A percentile compares a stretch with the other conserved stretches of the same genome.
Conservation (phyloP, 2,888 invertebrate species). For the Tetheella fluctuosa region DNA sequence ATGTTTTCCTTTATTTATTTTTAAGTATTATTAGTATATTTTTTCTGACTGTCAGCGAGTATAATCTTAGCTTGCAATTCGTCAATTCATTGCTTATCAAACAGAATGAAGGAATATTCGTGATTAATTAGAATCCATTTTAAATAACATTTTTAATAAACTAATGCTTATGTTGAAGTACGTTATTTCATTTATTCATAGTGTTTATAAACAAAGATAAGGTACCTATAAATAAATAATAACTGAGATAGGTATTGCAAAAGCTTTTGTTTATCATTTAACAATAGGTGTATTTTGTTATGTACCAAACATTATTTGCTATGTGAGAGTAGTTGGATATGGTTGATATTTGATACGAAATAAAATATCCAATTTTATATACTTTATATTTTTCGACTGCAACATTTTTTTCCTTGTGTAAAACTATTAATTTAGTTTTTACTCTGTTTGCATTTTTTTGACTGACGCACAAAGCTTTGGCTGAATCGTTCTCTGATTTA, state of each 20-base stretch:
- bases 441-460: neutral
- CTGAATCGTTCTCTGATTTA: neutral
- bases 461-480: neutral
- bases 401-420: neutral
- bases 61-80: no score
- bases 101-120: no score
- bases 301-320: neutral
- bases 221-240: neutral
- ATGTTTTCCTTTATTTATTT: no score
- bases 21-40: no score
- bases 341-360: neutral
- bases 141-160: no score
- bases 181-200: no score
- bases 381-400: neutral
- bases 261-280: conserved; percentile 3
- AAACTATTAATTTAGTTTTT: neutral
- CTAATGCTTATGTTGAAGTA: no score
- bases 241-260: neutral
- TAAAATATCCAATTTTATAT: neutral
- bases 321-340: neutral
- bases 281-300: neutral
- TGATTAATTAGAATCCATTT: no score
- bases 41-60: no score
- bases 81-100: no score
- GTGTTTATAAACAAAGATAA: no score